Evolutionary conservation across 2,113 vertebrate species (phyloP), one percentile per base, ranked within the genome.

Genomic region (Macquaria australasica): DNA sequence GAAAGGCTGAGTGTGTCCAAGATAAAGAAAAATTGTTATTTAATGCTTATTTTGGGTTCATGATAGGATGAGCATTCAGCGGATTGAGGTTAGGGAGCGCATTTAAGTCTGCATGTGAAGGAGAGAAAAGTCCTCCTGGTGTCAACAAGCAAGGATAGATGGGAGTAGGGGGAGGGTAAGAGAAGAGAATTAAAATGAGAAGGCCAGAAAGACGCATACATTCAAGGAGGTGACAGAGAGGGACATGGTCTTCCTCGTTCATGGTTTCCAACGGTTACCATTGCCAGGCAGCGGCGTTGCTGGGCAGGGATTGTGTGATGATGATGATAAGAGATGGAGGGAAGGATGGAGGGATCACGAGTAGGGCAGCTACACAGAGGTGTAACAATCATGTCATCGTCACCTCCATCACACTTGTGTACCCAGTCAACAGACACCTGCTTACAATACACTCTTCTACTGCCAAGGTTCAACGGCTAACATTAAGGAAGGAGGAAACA

Each of bases 211-310:
- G n/a, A 76, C 2, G 74, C 50, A 69, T 31, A 77, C 62, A 88
- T 50, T 58, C 39, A 25, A 77, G 73, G 71, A 78, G 58, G 66
- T 77, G 83, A 90, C 37, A 70, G 41, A 70, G 73, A 67, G 72
- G 79, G 63, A 89, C 68, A 21, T 73, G 58, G 53, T 78, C 79
- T 66, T 82, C 64, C 68, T 81, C 73, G 76, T 79, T 48, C 28
- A 21, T 70, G 71, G 94, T 95, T 94, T 91, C 94, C 90, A 90
- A 59, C 79, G 90, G 88, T 90, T 86, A 88, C 90, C n/a, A 77
- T 78, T 64, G 68, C 56, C 74, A 92, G 90, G 91, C 92, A 92
- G 88, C 79, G 75, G 60, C 5, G 91, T 93, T 94, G 94, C 91
- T 88, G 92, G 81, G 92, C 72, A 87, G 87, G 85, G 73, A 56